These are phyloP conservation scores for Acipenser ruthenus DNA, from an alignment of 2,797 vertebrate species.

Conservation along the genomic window DNA sequence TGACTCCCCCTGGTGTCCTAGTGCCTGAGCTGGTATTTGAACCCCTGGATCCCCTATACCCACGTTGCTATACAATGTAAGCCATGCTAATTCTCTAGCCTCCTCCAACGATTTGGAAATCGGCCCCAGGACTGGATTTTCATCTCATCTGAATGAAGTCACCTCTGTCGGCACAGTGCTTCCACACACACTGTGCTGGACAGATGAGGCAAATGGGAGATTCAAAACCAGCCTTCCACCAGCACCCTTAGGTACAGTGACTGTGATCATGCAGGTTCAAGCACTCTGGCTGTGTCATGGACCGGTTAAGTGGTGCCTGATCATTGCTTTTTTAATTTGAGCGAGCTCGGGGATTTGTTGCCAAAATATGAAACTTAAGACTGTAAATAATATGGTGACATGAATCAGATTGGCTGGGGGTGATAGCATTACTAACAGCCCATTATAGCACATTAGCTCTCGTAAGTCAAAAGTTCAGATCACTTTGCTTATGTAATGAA, in stretches of 20 bases:
- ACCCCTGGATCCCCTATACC: too few relatives aligned
- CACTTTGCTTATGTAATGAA: conserved; percentile 9
- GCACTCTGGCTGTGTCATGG: background rate
- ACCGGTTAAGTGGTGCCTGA: background rate
- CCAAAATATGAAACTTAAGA: conserved; percentile 14
- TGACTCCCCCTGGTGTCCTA: too few relatives aligned
- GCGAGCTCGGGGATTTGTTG: background rate
- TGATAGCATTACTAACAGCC: background rate
- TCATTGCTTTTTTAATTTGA: background rate
- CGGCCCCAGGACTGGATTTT: background rate
- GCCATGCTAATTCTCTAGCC: too few relatives aligned
- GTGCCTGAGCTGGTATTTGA: too few relatives aligned
- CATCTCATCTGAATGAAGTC: background rate
- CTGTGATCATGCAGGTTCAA: background rate
- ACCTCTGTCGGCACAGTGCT: background rate
- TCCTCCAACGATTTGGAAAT: too few relatives aligned
- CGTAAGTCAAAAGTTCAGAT: conserved; percentile 21
- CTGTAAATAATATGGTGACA: conserved; percentile 19
- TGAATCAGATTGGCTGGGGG: conserved; percentile 18
- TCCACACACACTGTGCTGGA: background rate
- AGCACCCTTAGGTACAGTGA: background rate
- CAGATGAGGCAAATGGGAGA: background rate
- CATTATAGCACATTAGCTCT: conserved; percentile 20
- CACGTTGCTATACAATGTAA: too few relatives aligned
- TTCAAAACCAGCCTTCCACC: background rate